Evolutionary conservation across 2,113 vertebrate genomes (phyloP).

Genomic region (Bucco capensis): DNA sequence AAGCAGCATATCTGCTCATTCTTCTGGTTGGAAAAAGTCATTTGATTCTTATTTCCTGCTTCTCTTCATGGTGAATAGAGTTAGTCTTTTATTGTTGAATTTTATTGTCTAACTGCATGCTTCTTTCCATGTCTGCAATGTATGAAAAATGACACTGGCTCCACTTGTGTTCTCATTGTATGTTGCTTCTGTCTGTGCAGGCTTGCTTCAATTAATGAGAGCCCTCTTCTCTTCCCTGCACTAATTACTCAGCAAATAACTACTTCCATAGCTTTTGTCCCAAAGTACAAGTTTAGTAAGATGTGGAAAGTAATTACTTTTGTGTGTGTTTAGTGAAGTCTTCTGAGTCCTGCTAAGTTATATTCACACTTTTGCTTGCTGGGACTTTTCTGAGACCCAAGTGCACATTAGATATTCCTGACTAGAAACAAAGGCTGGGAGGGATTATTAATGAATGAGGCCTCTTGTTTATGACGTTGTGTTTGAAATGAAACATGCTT

Average conservation of each 20-base stretch:
- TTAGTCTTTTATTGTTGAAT: neutral
- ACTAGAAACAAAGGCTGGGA: neutral
- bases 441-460: neutral
- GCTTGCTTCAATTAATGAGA: conserved; percentile 23
- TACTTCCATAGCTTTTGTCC: conserved; percentile 27
- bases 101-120: conserved; percentile 16
- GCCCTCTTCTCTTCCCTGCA: neutral
- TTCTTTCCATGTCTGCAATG: neutral
- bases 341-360: neutral
- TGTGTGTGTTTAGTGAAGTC: neutral
- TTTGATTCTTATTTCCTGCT: conserved; percentile 52
- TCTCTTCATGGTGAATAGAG: conserved; percentile 28
- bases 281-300: conserved; percentile 35
- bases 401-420: neutral
- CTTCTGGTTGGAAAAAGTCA: neutral
- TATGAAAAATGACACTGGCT: neutral
- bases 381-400: neutral
- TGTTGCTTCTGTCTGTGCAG: neutral
- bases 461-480: neutral
- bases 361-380: neutral
- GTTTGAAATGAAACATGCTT: neutral
- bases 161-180: neutral
- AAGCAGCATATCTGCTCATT: neutral
- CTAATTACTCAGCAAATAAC: conserved; percentile 46
- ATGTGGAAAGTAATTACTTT: conserved; percentile 48